These are phyloP conservation scores for Leptinotarsa defecta DNA, from an alignment of 1,140 invertebrate genomes.

Conservation along the genomic window DNA sequence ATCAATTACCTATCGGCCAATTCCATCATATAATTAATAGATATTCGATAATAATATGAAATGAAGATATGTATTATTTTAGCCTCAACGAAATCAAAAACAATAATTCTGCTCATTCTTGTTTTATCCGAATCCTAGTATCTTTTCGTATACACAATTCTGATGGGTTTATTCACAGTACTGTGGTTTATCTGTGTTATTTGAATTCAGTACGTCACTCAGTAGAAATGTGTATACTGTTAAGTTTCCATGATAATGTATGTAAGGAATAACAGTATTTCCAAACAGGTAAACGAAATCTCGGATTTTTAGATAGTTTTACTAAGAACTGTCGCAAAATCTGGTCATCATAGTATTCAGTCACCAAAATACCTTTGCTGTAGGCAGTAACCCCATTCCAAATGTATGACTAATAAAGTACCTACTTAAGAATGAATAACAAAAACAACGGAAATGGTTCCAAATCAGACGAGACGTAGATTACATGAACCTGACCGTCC, in stretches of 20 bases:
- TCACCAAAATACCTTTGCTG: slow-evolving; percentile 9
- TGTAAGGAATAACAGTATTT: neutral
- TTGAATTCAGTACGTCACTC: too few relatives aligned
- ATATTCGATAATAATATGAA: too few relatives aligned
- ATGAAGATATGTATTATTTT: too few relatives aligned
- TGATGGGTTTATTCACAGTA: too few relatives aligned
- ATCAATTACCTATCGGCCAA: too few relatives aligned
- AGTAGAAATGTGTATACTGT: too few relatives aligned
- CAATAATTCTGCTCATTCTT: too few relatives aligned
- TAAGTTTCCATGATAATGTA: neutral
- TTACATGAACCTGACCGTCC: neutral
- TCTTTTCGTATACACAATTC: too few relatives aligned
- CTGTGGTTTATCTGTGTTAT: too few relatives aligned
- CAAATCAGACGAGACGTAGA: neutral
- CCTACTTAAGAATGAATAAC: neutral
- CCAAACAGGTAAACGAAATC: neutral
- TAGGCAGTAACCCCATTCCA: slow-evolving; percentile 11
- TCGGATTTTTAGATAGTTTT: neutral
- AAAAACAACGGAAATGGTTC: neutral
- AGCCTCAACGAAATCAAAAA: too few relatives aligned
- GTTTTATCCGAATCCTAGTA: too few relatives aligned
- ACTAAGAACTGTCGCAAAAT: neutral
- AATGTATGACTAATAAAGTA: neutral
- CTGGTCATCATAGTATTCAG: neutral
- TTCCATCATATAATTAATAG: too few relatives aligned